Conservation (phyloP, 2,888 invertebrate genomes). For the Nemotelus pantherinus region DNA sequence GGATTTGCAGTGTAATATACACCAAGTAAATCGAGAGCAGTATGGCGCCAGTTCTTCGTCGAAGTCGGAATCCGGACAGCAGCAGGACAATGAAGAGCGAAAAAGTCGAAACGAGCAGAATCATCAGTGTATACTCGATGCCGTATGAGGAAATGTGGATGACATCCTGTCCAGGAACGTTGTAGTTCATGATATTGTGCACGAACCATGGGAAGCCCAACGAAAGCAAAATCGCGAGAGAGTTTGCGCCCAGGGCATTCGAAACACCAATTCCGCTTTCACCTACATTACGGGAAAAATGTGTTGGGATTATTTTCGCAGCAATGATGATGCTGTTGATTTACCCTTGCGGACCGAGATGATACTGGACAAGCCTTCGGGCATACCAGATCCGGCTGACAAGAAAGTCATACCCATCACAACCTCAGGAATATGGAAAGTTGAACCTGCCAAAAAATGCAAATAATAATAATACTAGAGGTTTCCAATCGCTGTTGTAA, state of each 20-base stretch:
- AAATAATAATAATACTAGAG: not conserved
- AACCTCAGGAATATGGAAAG: slow-evolving; percentile 83
- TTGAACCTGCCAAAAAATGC: slow-evolving; percentile 68
- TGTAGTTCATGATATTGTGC: slow-evolving; percentile 71
- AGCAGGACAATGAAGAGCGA: slow-evolving; percentile 75
- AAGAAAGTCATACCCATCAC: slow-evolving; percentile 92
- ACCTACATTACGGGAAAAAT: slow-evolving; percentile 67
- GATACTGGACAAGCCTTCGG: slow-evolving; percentile 81
- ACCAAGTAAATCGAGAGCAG: slow-evolving; percentile 74
- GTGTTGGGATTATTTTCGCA: not conserved
- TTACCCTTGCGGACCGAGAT: slow-evolving; percentile 87
- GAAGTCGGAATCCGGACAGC: slow-evolving; percentile 76
- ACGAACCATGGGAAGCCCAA: slow-evolving; percentile 88
- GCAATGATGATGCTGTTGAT: not conserved
- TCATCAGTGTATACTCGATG: slow-evolving; percentile 83
- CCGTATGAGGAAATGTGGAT: slow-evolving; percentile 81
- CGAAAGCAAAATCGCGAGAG: slow-evolving; percentile 83
- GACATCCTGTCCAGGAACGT: slow-evolving; percentile 58
- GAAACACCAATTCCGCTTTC: slow-evolving; percentile 88
- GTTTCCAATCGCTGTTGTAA: not conserved
- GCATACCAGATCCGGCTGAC: slow-evolving; percentile 90
- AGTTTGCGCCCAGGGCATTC: slow-evolving; percentile 87
- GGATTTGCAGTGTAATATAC: slow-evolving; percentile 79
- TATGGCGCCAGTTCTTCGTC: slow-evolving; percentile 74
- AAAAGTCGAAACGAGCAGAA: slow-evolving; percentile 78